Conservation (phyloP, 2,797 vertebrate species). For the Knipowitschia caucasica region DNA sequence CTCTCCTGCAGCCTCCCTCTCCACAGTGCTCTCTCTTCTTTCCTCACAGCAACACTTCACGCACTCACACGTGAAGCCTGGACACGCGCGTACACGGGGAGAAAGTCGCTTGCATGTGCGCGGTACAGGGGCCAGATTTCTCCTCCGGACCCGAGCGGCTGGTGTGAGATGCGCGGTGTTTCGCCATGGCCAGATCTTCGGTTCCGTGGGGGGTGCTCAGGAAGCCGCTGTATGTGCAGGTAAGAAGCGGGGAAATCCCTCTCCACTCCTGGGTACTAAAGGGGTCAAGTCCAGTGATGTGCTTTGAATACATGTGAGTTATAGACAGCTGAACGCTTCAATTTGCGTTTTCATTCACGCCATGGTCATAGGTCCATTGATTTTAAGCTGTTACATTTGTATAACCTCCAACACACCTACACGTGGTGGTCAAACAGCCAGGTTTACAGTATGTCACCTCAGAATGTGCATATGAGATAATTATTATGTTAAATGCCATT, state of each 20-base stretch:
- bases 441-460: too few relatives aligned
- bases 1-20: conserved; percentile 36
- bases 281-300: neutral
- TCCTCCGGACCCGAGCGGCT: conserved; percentile 32
- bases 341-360: neutral
- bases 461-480: too few relatives aligned
- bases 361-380: too few relatives aligned
- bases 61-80: conserved; percentile 16
- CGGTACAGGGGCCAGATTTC: too few relatives aligned
- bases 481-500: too few relatives aligned
- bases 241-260: conserved; percentile 67
- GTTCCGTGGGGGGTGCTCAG: conserved; percentile 84
- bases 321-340: neutral
- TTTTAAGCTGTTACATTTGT: too few relatives aligned
- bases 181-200: conserved; percentile 85
- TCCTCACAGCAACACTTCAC: conserved; percentile 14
- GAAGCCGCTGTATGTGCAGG: conserved; percentile 83
- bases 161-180: conserved; percentile 80
- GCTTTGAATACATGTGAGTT: neutral
- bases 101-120: too few relatives aligned
- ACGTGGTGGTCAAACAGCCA: too few relatives aligned
- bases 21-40: conserved; percentile 26
- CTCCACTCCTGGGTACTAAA: neutral
- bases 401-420: too few relatives aligned
- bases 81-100: neutral